Evolutionary conservation across 2,888 invertebrate species (phyloP), one percentile per base, ranked within the genome.

Genomic region (Lasioglossum vierecki): DNA sequence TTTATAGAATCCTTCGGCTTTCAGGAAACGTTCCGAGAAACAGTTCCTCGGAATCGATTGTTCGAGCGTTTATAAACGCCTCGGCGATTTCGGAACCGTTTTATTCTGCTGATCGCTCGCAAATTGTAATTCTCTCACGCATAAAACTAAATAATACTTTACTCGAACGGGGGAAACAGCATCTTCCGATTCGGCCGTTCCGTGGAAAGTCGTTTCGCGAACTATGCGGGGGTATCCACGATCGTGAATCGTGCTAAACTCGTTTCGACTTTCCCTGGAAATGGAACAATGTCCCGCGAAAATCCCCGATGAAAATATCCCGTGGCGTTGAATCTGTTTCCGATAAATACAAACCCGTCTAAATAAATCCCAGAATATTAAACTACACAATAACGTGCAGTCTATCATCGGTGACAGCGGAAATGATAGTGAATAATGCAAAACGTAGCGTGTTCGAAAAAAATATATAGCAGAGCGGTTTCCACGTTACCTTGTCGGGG

Each of bases 131-230:
- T 26, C 53, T 49, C 75, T 83, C 73, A 77, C 73, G 77, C 82
- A 76, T 83, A 83, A 77, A 83, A n/a, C 57, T 68, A 83, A 66
- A 82, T 73, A 83, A 73, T 44, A 76, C 57, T n/a, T 57, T n/a
- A 4, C n/a, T 57, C n/a, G n/a, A 11, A 9, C 57, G n/a, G 57
- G n/a, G 57, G n/a, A 11, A 9, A 53, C 53, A 9, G 57, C 57
- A n/a, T 57, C 26, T 57, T 77, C 57, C 83, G 57, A 44, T 76
- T 57, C 81, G 39, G 26, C 46, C 76, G 46, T 81, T 73, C 53
- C 66, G 76, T 57, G 46, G 46, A 57, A 30, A 63, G 72, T 57
- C 71, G 76, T 83, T 83, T 73, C 57, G 81, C 66, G 72, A 83
- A 76, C 80, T 71, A 4, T 22, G 49, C 46, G 46, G 63, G 30